phyloP scores from a whole-genome alignment of 1,140 invertebrate genomes.

The Lucilia cuprina region DNA sequence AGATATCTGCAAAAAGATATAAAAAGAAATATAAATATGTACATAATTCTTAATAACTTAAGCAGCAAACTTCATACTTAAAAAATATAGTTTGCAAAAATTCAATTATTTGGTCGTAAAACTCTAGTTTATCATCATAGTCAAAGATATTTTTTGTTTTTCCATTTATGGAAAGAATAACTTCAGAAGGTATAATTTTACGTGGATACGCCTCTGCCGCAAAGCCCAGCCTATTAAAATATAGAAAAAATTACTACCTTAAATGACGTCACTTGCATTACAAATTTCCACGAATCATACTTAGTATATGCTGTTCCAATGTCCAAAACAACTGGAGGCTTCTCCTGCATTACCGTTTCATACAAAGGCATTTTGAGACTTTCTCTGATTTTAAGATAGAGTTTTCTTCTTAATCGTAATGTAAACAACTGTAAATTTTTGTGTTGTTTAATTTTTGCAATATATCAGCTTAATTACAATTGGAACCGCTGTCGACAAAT shows the following conservation, averaged over 20 bases:
- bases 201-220: constrained; percentile 86
- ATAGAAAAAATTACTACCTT: not conserved
- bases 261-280: constrained; percentile 39
- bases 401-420: not conserved
- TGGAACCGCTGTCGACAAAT: too few relatives aligned
- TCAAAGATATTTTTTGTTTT: constrained; percentile 73
- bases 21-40: too few relatives aligned
- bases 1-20: constrained; percentile 68
- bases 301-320: constrained; percentile 93
- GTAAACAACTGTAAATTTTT: not conserved
- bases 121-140: constrained; percentile 75
- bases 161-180: constrained; percentile 73
- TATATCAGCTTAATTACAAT: too few relatives aligned
- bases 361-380: constrained; percentile 70
- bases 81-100: constrained; percentile 91
- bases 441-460: not conserved
- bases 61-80: constrained; percentile 68
- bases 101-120: constrained; percentile 86
- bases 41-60: too few relatives aligned
- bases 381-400: constrained; percentile 36
- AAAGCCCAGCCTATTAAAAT: constrained; percentile 81
- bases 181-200: constrained; percentile 83
- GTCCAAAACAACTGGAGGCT: constrained; percentile 88
- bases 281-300: constrained; percentile 66
- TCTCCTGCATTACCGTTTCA: constrained; percentile 83